A percentile compares a stretch with the other conserved stretches of the same genome.
These are phyloP conservation scores for Lathamus discolor DNA, from an alignment of 2,113 vertebrate species.

Conservation along the genomic window DNA sequence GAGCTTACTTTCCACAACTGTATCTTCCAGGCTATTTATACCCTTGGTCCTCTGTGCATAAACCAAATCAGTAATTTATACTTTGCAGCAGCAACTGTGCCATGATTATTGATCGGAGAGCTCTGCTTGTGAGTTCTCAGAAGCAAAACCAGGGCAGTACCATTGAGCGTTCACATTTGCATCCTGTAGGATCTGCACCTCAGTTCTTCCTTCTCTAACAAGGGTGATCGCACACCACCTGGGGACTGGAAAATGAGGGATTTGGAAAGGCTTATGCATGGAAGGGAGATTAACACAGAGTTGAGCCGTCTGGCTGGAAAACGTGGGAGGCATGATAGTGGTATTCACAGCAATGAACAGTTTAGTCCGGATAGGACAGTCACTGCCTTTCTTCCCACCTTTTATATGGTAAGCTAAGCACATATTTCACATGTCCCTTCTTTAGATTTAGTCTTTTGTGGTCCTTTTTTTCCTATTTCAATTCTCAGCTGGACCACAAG, in stretches of 20 bases:
- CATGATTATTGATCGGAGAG: not conserved
- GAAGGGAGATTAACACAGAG: constrained; percentile 21
- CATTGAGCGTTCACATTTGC: not conserved
- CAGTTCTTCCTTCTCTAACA: not conserved
- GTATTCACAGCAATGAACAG: not conserved
- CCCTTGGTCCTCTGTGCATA: not conserved
- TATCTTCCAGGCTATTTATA: not conserved
- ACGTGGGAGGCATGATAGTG: not conserved
- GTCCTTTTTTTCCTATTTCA: too few relatives aligned
- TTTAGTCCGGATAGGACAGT: not conserved
- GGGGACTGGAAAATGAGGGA: not conserved
- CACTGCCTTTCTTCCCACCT: not conserved
- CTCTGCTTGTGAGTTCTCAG: not conserved
- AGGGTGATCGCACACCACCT: not conserved
- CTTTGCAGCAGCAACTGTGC: not conserved
- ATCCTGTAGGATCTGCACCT: not conserved
- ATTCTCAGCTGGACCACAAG: not conserved
- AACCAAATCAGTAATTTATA: not conserved
- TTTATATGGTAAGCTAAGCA: not conserved
- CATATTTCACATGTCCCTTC: not conserved
- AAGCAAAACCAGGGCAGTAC: not conserved
- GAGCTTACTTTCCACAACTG: not conserved
- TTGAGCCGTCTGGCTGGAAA: not conserved
- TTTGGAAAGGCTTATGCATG: constrained; percentile 14
- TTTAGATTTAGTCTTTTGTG: not conserved